These are phyloP conservation scores for Helicolenus hilgendorfi DNA, from an alignment of 2,797 vertebrate species.

Conservation along the genomic window DNA sequence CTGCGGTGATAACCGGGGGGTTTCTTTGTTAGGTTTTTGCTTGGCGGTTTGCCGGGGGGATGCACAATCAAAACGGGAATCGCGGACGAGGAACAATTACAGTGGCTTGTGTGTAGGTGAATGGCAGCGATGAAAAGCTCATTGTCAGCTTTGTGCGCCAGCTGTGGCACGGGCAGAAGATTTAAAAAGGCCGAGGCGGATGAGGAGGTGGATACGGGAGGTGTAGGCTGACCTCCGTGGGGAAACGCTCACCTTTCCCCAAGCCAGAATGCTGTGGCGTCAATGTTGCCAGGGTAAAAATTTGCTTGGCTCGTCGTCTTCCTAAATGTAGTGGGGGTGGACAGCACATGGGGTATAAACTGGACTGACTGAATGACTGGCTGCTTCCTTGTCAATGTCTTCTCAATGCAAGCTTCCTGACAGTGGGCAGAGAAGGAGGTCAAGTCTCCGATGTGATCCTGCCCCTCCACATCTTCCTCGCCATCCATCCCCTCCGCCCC, in stretches of 20 bases:
- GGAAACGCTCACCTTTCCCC: constrained; percentile 22
- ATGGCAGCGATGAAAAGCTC: constrained; percentile 74
- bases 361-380: constrained; percentile 27
- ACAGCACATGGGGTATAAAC: background rate
- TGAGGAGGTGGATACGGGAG: constrained; percentile 34
- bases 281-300: constrained; percentile 15
- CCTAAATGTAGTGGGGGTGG: background rate
- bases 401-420: constrained; percentile 13
- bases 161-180: constrained; percentile 59
- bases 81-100: constrained; percentile 73
- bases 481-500: constrained; percentile 35
- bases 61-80: constrained; percentile 70
- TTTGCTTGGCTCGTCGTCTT: constrained; percentile 1
- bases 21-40: constrained; percentile 54
- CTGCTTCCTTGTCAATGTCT: constrained; percentile 16
- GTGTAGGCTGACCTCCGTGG: constrained; percentile 20
- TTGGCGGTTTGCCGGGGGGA: constrained; percentile 49
- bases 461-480: constrained; percentile 20
- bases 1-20: constrained; percentile 49
- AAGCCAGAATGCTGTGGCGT: constrained; percentile 7
- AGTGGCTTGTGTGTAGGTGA: constrained; percentile 69
- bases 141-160: constrained; percentile 68
- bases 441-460: constrained; percentile 33
- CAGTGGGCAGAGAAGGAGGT: constrained; percentile 55
- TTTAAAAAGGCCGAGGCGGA: constrained; percentile 50